Evolutionary conservation across 2,797 vertebrate species (phyloP).

Genomic region (Micropoecilia bifurca): DNA sequence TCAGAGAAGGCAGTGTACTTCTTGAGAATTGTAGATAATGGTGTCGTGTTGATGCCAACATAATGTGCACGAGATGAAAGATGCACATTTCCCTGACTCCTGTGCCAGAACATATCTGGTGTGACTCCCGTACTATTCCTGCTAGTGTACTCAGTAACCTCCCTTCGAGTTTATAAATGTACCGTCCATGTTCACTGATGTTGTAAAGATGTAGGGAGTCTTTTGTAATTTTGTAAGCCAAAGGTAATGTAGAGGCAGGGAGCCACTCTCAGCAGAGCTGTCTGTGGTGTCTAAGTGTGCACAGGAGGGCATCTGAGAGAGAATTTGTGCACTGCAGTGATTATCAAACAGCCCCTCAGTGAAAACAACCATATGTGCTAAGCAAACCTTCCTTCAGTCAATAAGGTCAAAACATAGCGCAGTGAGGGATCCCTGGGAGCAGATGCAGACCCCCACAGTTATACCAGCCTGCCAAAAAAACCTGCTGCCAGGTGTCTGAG

Average conservation of each 20-base stretch:
- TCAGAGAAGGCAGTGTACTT: slow-evolving; percentile 28
- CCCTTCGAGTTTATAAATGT: slow-evolving; percentile 32
- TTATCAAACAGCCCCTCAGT: slow-evolving; percentile 35
- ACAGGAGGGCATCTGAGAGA: slow-evolving; percentile 20
- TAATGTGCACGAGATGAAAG: slow-evolving; percentile 13
- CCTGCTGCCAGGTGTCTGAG: slow-evolving; percentile 74
- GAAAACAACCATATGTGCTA: slow-evolving; percentile 63
- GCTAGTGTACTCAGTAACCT: slow-evolving; percentile 20
- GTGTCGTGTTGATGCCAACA: slow-evolving; percentile 2
- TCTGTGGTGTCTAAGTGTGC: slow-evolving; percentile 6
- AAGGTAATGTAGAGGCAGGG: slow-evolving; percentile 17
- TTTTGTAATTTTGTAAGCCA: slow-evolving; percentile 1
- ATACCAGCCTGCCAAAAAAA: slow-evolving; percentile 63
- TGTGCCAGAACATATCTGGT: slow-evolving; percentile 23
- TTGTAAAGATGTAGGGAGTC: neutral
- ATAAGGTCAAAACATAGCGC: slow-evolving; percentile 59
- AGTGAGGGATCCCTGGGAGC: slow-evolving; percentile 47
- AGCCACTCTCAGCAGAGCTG: slow-evolving; percentile 25
- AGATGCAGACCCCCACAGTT: slow-evolving; percentile 57
- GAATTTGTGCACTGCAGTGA: slow-evolving; percentile 36
- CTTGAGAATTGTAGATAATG: slow-evolving; percentile 12
- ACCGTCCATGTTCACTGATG: neutral
- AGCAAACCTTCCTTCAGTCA: slow-evolving; percentile 56
- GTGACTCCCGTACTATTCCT: slow-evolving; percentile 36
- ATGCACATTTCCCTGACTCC: slow-evolving; percentile 44